Evolutionary conservation across 1,140 invertebrate species (phyloP), one percentile per base, ranked within the genome.

Genomic region (Diachasma alloeum): DNA sequence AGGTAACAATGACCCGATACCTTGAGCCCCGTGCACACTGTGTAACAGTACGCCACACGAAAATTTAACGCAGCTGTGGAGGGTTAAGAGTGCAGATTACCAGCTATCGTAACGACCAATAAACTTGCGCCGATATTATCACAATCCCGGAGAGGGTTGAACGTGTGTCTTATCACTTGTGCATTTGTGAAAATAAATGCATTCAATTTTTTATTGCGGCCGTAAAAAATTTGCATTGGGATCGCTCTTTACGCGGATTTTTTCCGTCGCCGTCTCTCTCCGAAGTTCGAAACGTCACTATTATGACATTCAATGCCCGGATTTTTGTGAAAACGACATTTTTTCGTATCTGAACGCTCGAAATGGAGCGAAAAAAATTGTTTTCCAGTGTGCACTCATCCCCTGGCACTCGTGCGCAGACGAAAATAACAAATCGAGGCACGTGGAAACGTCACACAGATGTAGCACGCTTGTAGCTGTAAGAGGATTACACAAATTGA

Each of bases 51-150:
- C 22, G 24, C 15, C 22, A 19, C 59, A 63, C 59, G 59, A 63
- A 63, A 63, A 63, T 63, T 63, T 63, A 63, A 63, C 3, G 59
- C 59, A 63, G 15, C 24, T 31, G 59, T 15, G 22, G 59, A 15
- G 59, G 59, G 59, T 63, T 63, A 31, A 63, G 24, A 26, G 59
- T 26, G 11, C 5, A 63, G 59, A 63, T 63, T 63, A 63, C 22
- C 19, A 63, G 59, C 59, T 63, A 63, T 63, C 59, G 59, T 63
- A 63, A 63, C 59, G 59, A 63, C 22, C 24, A 63, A 63, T 63
- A 63, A 63, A 63, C 22, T 63, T 31, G 15, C 22, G 19, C 24
- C 24, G 59, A 63, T 63, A 63, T 63, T 63, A 63, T 63, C 59
- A 63, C 19, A 56, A 22, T n/a, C 15, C n/a, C n/a, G 48, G 8